Percentiles rank a stretch among this genome's conserved stretches.
phyloP scores from a whole-genome alignment of 2,797 vertebrate species.

The Paedocypris micromegethes region DNA sequence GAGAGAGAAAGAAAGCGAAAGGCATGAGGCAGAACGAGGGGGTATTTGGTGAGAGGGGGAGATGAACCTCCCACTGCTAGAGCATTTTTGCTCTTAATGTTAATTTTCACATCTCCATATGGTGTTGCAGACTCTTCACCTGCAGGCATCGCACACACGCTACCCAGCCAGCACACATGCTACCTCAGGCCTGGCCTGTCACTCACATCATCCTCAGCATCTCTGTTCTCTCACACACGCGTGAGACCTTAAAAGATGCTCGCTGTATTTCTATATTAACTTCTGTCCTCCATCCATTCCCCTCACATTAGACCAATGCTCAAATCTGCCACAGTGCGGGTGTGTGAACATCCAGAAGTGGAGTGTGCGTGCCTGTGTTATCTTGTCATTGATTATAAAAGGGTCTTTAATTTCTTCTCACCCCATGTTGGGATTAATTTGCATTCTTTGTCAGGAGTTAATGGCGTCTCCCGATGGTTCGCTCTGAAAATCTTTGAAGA shows the following conservation, averaged over 20 bases:
- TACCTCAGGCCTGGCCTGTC: constrained; percentile 93
- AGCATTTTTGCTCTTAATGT: constrained; percentile 89
- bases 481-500: constrained; percentile 99
- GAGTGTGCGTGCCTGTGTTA: constrained; percentile 59
- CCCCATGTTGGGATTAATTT: constrained; percentile 99
- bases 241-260: constrained; percentile 11
- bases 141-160: constrained; percentile 78
- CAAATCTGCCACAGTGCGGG: constrained; percentile 19
- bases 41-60: constrained; percentile 28
- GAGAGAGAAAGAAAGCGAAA: constrained; percentile 24
- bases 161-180: constrained; percentile 72
- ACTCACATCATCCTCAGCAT: constrained; percentile 91
- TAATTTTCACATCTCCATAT: constrained; percentile 99
- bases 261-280: constrained; percentile 4
- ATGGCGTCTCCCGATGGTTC: constrained; percentile 93
- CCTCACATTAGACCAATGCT: constrained; percentile 26
- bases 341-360: not conserved
- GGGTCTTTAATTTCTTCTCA: constrained; percentile 97
- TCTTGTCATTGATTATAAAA: constrained; percentile 99
- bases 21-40: constrained; percentile 47
- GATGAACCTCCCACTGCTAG: constrained; percentile 69
- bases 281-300: constrained; percentile 46
- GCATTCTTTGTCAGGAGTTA: constrained; percentile 99
- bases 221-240: constrained; percentile 76
- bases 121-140: constrained; percentile 98